Percentiles rank a stretch among this genome's conserved stretches.
These are phyloP conservation scores for Apis mellifera DNA, from an alignment of 1,140 invertebrate species.

Conservation along the genomic window Amel_HAv3.1 CM009941.2:8687501-8688000, in stretches of 20 bases:
- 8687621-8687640: neutral
- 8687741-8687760: neutral
- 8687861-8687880: slow-evolving; percentile 25
- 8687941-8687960: neutral
- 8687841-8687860: neutral
- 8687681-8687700: slow-evolving; percentile 6
- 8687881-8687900: slow-evolving; percentile 4
- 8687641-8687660: neutral
- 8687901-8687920: slow-evolving; percentile 5
- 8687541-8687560: neutral
- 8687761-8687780: slow-evolving; percentile 8
- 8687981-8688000: neutral
- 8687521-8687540: neutral
- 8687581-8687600: neutral
- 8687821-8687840: slow-evolving; percentile 18
- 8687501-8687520: neutral
- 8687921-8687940: neutral
- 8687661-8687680: neutral
- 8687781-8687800: neutral
- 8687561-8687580: neutral
- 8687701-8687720: neutral
- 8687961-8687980: neutral
- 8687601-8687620: neutral
- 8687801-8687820: slow-evolving; percentile 43
- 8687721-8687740: slow-evolving; percentile 6